Evolutionary conservation across 1,140 invertebrate species (phyloP), one percentile per base, ranked within the genome.

Genomic region (Cepaea nemoralis): DNA sequence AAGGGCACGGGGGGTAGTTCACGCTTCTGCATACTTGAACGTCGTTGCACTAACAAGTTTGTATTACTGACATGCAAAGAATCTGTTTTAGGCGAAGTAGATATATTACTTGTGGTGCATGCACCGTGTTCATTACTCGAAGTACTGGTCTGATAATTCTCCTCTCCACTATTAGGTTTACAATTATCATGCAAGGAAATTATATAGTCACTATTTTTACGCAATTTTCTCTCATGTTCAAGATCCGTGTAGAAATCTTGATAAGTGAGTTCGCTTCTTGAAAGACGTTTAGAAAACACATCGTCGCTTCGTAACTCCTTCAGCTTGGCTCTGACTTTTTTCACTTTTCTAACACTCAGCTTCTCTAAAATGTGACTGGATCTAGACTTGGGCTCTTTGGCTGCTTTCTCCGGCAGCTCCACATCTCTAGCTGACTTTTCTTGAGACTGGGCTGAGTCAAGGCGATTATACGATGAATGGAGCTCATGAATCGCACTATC

Each of bases 261-360:
- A 75, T 88, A 88, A 63, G 79, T 89, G 24, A 88, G 80, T 48
- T 86, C 89, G 73, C 79, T 82, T 81, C 86, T 86, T 69, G 83
- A 85, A 14, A 90, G 74, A 39, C 88, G 78, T 24, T 86, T 88
- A 0, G 89, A 89, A 79, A 90, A 90, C 27, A 90, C 87, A 31
- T 88, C 88, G 50, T 88, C 87, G 8, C 85, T 83, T 74, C 86
- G 84, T 24, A 90, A 78, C 37, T 85, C 87, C 78, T 88, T 89
- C 76, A 90, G 71, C 78, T 84, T 88, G 0, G 89, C 89, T 35
- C 89, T 59, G 70, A 89, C 89, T 66, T 88, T 87, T 67, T 85
- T 88, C 12, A 83, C 85, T 74, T 85, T 88, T n/a, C 87, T 70
- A 1, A 89, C 86, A 73, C 88, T 88, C 10, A 90, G 79, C 77